phyloP scores from a whole-genome alignment of 92 coral and sea anemone species.

The Ricordea florida region DNA sequence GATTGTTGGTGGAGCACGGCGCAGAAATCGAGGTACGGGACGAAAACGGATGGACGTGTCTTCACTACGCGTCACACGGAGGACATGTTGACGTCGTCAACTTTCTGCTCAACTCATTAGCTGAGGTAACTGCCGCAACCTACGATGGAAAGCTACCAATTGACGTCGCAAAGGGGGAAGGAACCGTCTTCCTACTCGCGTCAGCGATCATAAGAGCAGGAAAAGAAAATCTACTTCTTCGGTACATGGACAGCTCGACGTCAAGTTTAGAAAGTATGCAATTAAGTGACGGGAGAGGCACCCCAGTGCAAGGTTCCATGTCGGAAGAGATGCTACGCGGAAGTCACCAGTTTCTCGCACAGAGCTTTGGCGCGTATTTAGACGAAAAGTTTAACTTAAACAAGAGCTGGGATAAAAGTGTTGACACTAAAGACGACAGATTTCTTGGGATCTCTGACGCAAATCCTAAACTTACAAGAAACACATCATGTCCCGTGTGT shows the following conservation, averaged over 20 bases:
- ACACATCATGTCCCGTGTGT: slow-evolving; percentile 34
- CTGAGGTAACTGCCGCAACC: slow-evolving; percentile 63
- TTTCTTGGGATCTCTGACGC: not conserved
- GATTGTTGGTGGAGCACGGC: slow-evolving; percentile 75
- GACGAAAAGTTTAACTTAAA: slow-evolving; percentile 62
- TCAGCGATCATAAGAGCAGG: slow-evolving; percentile 81
- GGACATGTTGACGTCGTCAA: slow-evolving; percentile 74
- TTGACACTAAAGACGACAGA: not conserved
- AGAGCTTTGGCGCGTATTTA: slow-evolving; percentile 50
- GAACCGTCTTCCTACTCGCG: slow-evolving; percentile 83
- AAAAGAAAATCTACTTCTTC: slow-evolving; percentile 69
- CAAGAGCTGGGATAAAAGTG: not conserved
- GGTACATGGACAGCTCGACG: slow-evolving; percentile 71
- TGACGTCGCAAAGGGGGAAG: slow-evolving; percentile 86
- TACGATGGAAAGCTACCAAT: slow-evolving; percentile 81
- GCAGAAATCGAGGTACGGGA: slow-evolving; percentile 79
- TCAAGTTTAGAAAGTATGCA: slow-evolving; percentile 71
- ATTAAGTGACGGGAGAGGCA: slow-evolving; percentile 30
- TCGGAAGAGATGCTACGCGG: slow-evolving; percentile 66
- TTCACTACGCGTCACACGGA: slow-evolving; percentile 79
- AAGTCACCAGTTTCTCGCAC: slow-evolving; percentile 70
- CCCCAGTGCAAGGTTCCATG: slow-evolving; percentile 30
- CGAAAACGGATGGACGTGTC: slow-evolving; percentile 82
- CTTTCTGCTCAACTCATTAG: slow-evolving; percentile 73
- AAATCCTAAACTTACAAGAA: slow-evolving; percentile 5